Percentiles rank a stretch among this genome's conserved stretches.
Evolutionary conservation across 92 coral and sea anemone genomes (phyloP).

Genomic region (Epizoanthus illoricatus): DNA sequence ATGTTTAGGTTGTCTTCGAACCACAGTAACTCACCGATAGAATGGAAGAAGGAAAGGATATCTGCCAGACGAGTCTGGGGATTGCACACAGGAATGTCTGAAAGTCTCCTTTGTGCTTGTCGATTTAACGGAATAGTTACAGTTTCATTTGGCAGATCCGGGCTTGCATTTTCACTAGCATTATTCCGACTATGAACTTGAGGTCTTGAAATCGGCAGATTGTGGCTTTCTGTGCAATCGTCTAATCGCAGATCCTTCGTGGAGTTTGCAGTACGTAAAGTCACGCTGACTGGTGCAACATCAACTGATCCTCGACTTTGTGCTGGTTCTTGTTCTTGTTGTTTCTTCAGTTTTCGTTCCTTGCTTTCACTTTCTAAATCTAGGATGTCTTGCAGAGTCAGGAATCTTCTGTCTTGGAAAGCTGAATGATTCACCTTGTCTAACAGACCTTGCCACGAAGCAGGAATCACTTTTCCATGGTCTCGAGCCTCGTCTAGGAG

Average conservation of each 20-base stretch:
- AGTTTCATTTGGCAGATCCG: not conserved
- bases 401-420: constrained; percentile 41
- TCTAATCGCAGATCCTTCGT: not conserved
- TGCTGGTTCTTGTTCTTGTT: not conserved
- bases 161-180: no score
- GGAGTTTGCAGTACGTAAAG: no score
- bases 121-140: not conserved
- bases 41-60: constrained; percentile 63
- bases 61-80: constrained; percentile 34
- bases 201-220: no score
- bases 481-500: constrained; percentile 43
- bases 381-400: constrained; percentile 47
- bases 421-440: constrained; percentile 46
- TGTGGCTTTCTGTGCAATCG: not conserved
- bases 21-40: constrained; percentile 67
- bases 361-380: constrained; percentile 7
- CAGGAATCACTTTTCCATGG: constrained; percentile 58
- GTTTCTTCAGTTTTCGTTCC: not conserved
- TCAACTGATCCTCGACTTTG: not conserved
- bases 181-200: no score
- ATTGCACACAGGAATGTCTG: constrained; percentile 1
- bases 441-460: constrained; percentile 50
- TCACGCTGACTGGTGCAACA: no score
- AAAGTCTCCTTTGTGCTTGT: not conserved
- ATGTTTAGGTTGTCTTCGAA: constrained; percentile 54